These are phyloP conservation scores for Sinodicranocentrus sp. DNA, from an alignment of 2,888 invertebrate genomes.

Conservation along the genomic window DNA sequence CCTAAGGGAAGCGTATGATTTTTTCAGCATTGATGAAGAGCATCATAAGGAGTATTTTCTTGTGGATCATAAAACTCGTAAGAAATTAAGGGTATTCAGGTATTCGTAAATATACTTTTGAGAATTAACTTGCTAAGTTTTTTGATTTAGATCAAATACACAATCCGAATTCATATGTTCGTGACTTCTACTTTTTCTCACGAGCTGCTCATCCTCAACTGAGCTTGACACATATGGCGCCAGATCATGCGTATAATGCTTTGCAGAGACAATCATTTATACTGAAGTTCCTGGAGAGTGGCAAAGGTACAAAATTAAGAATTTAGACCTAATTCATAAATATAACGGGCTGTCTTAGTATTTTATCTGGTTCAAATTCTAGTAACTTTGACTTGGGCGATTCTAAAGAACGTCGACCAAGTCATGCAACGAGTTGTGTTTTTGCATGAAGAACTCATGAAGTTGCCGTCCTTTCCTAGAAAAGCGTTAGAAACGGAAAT, in stretches of 20 bases:
- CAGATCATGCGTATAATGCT: slow-evolving; percentile 92
- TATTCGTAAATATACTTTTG: too few relatives aligned
- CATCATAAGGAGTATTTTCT: slow-evolving; percentile 94
- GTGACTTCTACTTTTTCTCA: slow-evolving; percentile 97
- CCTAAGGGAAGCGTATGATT: slow-evolving; percentile 96
- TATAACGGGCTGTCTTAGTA: too few relatives aligned
- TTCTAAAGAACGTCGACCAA: slow-evolving; percentile 93
- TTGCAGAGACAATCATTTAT: slow-evolving; percentile 93
- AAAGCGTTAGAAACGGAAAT: slow-evolving; percentile 98
- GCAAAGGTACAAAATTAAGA: slow-evolving; percentile 82
- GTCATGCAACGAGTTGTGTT: slow-evolving; percentile 98
- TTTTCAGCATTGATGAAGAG: slow-evolving; percentile 96
- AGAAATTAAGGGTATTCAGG: too few relatives aligned
- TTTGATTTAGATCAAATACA: slow-evolving; percentile 91
- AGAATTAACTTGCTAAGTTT: slow-evolving; percentile 76
- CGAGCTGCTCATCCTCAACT: slow-evolving; percentile 98
- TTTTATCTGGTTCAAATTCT: too few relatives aligned
- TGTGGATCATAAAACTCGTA: slow-evolving; percentile 99
- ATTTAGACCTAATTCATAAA: too few relatives aligned
- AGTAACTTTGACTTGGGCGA: slow-evolving; percentile 93
- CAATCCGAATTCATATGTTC: slow-evolving; percentile 95
- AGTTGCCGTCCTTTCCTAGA: slow-evolving; percentile 97
- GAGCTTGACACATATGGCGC: slow-evolving; percentile 94
- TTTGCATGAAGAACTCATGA: slow-evolving; percentile 98
- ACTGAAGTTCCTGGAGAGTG: slow-evolving; percentile 97